A percentile compares a stretch with the other conserved stretches of the same genome.
These are phyloP conservation scores for Psammodynastes pulverulentus DNA, from an alignment of 2,113 vertebrate species.

Conservation along the genomic window DNA sequence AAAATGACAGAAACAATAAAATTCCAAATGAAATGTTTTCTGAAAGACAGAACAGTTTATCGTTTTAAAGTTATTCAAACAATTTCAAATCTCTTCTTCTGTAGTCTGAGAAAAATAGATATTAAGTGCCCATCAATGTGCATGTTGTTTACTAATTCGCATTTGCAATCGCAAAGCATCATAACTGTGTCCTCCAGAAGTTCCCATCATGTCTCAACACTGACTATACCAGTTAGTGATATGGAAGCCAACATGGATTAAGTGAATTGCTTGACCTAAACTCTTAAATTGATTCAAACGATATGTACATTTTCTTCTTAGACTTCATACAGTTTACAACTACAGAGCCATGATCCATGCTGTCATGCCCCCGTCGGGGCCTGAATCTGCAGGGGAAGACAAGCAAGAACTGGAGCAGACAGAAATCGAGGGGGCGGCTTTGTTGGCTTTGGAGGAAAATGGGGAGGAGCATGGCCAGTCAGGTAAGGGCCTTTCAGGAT, in stretches of 20 bases:
- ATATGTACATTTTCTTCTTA: background rate
- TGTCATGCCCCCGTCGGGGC: too few relatives aligned
- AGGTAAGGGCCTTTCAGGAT: too few relatives aligned
- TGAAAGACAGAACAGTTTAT: background rate
- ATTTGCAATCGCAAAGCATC: background rate
- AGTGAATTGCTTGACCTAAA: background rate
- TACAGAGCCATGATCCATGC: background rate
- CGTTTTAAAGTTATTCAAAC: background rate
- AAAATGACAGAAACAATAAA: background rate
- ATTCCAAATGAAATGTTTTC: background rate
- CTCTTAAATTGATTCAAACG: background rate
- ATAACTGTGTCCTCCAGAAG: background rate
- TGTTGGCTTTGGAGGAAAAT: too few relatives aligned
- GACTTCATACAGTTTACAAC: background rate
- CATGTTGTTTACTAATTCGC: background rate
- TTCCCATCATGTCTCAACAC: background rate
- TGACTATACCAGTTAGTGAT: background rate
- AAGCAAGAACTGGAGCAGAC: too few relatives aligned
- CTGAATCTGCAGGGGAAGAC: too few relatives aligned
- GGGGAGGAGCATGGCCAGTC: too few relatives aligned
- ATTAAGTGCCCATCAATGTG: background rate
- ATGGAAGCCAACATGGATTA: background rate
- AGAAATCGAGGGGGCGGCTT: too few relatives aligned
- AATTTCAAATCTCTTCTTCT: background rate
- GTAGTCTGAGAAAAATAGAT: background rate